Percentiles rank a stretch among this genome's conserved stretches.
Conservation (phyloP, 2,797 vertebrate genomes). For the Peromyscus aztecus region DNA sequence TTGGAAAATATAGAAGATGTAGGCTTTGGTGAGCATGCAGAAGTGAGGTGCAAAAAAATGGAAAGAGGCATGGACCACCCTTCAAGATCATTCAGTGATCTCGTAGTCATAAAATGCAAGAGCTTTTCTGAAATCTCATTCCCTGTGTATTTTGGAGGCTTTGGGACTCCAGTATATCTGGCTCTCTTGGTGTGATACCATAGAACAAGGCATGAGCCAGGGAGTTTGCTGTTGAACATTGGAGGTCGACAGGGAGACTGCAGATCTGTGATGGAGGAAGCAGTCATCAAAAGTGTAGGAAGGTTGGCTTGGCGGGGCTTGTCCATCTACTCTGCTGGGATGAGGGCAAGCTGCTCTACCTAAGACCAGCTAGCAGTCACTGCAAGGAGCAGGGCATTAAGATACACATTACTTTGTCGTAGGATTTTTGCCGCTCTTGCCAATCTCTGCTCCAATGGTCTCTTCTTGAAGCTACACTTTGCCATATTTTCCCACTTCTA, state of each 20-base stretch:
- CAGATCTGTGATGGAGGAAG: not conserved
- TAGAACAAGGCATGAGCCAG: not conserved
- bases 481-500: constrained; percentile 20
- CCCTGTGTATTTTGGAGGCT: not conserved
- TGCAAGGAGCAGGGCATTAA: not conserved
- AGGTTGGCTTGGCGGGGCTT: not conserved
- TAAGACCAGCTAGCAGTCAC: not conserved
- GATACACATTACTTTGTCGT: not conserved
- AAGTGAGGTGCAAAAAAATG: not conserved
- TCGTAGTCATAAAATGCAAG: not conserved
- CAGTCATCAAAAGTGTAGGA: not conserved
- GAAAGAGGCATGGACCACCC: not conserved
- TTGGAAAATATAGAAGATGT: not conserved
- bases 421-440: not conserved
- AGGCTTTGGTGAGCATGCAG: not conserved
- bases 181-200: not conserved
- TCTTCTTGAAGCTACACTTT: not conserved
- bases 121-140: not conserved
- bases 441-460: not conserved
- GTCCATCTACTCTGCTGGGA: not conserved
- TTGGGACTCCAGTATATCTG: not conserved
- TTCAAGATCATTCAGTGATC: not conserved
- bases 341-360: not conserved
- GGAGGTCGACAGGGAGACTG: not conserved
- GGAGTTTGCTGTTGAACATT: not conserved